phyloP scores from a whole-genome alignment of 2,113 vertebrate genomes.

The Bucco capensis region DNA sequence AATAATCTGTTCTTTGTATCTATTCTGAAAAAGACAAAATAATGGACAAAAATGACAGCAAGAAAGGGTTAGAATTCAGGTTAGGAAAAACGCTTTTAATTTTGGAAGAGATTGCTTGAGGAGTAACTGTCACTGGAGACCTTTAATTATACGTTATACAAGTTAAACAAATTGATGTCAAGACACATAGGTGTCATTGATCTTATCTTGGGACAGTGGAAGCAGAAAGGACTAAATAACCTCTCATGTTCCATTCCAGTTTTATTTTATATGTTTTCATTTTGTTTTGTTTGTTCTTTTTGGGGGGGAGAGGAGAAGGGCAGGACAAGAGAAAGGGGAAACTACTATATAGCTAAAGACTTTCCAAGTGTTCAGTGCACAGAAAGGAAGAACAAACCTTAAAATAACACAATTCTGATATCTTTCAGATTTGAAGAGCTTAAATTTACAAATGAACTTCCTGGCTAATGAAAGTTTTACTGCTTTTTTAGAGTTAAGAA shows the following conservation, averaged over 20 bases:
- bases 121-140: neutral
- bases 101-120: neutral
- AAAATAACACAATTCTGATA: neutral
- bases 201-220: neutral
- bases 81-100: neutral
- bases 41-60: neutral
- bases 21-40: neutral
- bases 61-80: neutral
- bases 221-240: neutral
- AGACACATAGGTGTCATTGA: neutral
- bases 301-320: accelerated
- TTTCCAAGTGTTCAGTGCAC: neutral
- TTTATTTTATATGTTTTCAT: neutral
- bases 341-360: neutral
- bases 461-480: neutral
- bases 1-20: neutral
- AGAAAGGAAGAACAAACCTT: neutral
- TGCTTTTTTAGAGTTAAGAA: neutral
- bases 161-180: neutral
- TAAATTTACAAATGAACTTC: neutral
- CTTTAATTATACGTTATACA: neutral
- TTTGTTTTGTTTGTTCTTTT: neutral
- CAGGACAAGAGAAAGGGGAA: neutral
- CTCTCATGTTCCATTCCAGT: neutral
- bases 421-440: neutral